Base-by-base conservation (phyloP, 2,888 invertebrate genomes). In the Baccha elongata region DNA sequence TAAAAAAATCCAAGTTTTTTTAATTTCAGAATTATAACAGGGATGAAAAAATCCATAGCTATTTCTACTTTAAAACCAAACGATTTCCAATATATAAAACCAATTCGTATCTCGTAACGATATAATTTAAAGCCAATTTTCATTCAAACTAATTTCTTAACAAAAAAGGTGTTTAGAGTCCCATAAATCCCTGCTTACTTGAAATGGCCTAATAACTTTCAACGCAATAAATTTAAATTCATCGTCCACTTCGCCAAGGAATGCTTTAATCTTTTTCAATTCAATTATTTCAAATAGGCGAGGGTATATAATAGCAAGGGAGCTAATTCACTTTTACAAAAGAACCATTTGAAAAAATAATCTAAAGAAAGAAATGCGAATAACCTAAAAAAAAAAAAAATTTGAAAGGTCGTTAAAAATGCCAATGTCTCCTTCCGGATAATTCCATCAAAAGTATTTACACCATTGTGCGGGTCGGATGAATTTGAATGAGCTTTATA, bases 211-310 rank as follows among this genome's bases (percentile, higher is more conserved):
- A 32, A 11, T 40, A 44, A 32, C 29, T 71, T 64, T 40, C 19
- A 55, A 42, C 6, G 55, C 72, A 68, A 73, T 68, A 68, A 83
- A 78, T 83, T 83, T 35, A 83, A 73, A 78, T 83, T 68, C 68
- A 62, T 76, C 10, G 65, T 48, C 40, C 48, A 29, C 29, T 44
- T 53, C 21, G 64, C 23, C 50, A 37, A 60, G n/a, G 88, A 89
- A 88, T 87, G 87, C 89, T 89, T 89, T 89, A 89, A 89, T 89
- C 89, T 88, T 86, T 87, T 88, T 89, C 89, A 89, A 89, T 89
- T 89, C 89, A 89, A 89, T 89, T 89, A 89, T 88, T 89, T 89
- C 88, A 85, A 89, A 86, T 87, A 88, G 88, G 88, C 88, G 88
- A 87, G 72, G 50, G 58, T 74, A 48, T 74, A 48, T 68, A 74